Base-by-base conservation (phyloP, 1,140 invertebrate genomes). In the Trichonephila clavata region DNA sequence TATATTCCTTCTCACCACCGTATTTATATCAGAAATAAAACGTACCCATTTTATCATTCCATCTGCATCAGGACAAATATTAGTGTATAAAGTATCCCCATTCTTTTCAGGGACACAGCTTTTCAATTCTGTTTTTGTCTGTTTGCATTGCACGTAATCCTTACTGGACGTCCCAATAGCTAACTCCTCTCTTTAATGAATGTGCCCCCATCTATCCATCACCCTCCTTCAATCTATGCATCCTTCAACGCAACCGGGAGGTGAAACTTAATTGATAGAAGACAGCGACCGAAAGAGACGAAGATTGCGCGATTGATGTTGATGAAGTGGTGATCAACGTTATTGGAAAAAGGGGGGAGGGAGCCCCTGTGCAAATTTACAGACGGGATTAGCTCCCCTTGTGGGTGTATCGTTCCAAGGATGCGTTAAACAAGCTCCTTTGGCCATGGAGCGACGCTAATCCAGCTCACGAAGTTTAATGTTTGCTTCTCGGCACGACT, bases 321-420 rank as follows among this genome's bases (percentile, higher is more conserved):
- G 90, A 92, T 92, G 90, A 92, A 86, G 90, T 71, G 90, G 90
- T 92, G 90, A 92, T 92, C 81, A 92, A 86, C 90, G 81, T 86
- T 92, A 86, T 92, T 86, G 90, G 90, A 71, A 86, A 63, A 59
- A 80, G 65, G 68, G 80, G 90, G 60, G 39, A 39, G 21, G 24
- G 77, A n/a, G 18, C 32, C 39, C n/a, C 65, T 92, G 83, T 68
- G 81, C n/a, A 86, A 92, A 92, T 86, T 92, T 92, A 39, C 81
- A 68, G 57, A 71, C 81, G n/a, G 83, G 90, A 86, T 86, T 92
- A 86, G 60, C 71, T 57, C 61, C 90, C 90, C 83, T 92, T 92
- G 81, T 92, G 81, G 90, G 81, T 92, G 83, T 86, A 86, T 92
- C 81, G 61, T 61, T 65, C 27, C 90, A 86, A 24, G 83, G 81